Percentiles rank a stretch among this genome's conserved stretches.
These are phyloP conservation scores for Apis dorsata DNA, from an alignment of 1,140 invertebrate species.

Conservation along the genomic window DNA sequence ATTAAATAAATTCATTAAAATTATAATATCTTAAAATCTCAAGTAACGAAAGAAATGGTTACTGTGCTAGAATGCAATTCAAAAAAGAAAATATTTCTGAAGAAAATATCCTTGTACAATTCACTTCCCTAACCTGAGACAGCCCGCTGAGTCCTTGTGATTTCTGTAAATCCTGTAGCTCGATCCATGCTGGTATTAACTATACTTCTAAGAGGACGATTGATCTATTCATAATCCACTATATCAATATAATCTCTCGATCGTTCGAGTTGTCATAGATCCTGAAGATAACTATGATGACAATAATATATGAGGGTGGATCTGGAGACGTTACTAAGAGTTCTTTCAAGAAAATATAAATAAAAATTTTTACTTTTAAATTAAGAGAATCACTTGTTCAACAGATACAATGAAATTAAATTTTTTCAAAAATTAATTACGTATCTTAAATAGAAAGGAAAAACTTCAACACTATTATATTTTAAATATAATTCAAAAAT, in stretches of 20 bases:
- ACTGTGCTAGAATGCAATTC: not conserved
- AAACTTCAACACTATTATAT: not conserved
- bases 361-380: too few relatives aligned
- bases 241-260: constrained; percentile 43
- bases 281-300: constrained; percentile 46
- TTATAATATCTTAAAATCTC: too few relatives aligned
- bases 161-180: constrained; percentile 18
- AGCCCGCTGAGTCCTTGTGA: constrained; percentile 57
- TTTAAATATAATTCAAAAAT: not conserved
- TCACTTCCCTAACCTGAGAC: not conserved
- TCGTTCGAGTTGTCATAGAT: constrained; percentile 50
- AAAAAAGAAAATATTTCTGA: not conserved
- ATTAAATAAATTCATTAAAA: too few relatives aligned
- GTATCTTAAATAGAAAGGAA: not conserved
- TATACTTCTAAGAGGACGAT: constrained; percentile 10
- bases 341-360: not conserved
- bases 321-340: not conserved
- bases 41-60: not conserved
- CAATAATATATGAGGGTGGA: constrained; percentile 19
- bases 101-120: not conserved
- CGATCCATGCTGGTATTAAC: constrained; percentile 10
- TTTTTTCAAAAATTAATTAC: too few relatives aligned
- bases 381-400: not conserved
- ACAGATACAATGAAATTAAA: too few relatives aligned
- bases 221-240: constrained; percentile 61